Evolutionary conservation across 2,888 invertebrate species (phyloP).

Genomic region (Nymphalis urticae): DNA sequence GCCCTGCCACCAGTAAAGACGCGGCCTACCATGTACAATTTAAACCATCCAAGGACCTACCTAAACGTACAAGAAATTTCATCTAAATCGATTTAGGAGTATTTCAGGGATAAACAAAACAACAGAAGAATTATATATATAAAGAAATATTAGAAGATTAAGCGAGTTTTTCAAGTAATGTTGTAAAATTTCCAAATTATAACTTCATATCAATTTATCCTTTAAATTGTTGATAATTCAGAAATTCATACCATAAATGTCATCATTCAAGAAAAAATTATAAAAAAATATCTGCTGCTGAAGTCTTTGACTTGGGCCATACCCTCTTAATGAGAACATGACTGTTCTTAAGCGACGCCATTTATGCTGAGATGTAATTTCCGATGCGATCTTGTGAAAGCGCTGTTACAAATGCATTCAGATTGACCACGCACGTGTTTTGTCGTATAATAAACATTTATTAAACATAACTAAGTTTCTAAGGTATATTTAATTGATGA

Average conservation of each 20-base stretch:
- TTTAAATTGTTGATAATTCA: too few relatives aligned
- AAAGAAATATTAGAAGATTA: too few relatives aligned
- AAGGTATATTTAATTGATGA: not conserved
- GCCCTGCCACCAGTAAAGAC: too few relatives aligned
- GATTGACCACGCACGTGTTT: constrained; percentile 39
- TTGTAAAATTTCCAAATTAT: too few relatives aligned
- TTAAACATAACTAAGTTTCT: constrained; percentile 9
- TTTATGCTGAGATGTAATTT: constrained; percentile 70
- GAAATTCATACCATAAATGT: not conserved
- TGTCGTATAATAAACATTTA: constrained; percentile 11
- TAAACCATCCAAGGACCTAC: too few relatives aligned
- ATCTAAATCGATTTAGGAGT: too few relatives aligned
- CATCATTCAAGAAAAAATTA: not conserved
- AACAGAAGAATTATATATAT: too few relatives aligned
- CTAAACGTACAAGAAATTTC: too few relatives aligned
- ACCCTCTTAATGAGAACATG: constrained; percentile 56
- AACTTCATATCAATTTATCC: too few relatives aligned
- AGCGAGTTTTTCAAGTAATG: too few relatives aligned
- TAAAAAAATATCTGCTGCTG: not conserved
- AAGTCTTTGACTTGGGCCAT: constrained; percentile 46
- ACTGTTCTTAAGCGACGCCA: constrained; percentile 58
- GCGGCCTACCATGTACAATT: too few relatives aligned
- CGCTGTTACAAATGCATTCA: constrained; percentile 44
- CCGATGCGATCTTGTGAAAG: constrained; percentile 53
- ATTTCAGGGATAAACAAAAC: too few relatives aligned